Conservation (phyloP, 2,888 invertebrate genomes). For the Eurois occulta region DNA sequence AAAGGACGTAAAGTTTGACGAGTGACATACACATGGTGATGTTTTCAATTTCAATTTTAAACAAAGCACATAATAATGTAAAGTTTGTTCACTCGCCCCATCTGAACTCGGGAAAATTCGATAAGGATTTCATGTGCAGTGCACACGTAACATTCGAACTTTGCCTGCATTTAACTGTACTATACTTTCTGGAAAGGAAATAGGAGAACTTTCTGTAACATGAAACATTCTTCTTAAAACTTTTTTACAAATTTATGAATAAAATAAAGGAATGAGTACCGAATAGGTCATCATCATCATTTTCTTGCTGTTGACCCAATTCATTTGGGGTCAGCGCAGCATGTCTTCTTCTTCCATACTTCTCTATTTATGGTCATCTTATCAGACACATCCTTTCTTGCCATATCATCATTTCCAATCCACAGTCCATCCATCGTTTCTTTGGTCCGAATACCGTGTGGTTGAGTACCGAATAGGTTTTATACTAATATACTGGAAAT, state of each 20-base stretch:
- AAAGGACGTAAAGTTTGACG: neutral
- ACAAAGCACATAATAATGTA: conserved; percentile 9
- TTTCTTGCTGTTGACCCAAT: too few species aligned
- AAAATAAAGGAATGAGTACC: neutral
- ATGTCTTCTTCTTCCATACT: too few species aligned
- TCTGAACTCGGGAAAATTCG: conserved; percentile 13
- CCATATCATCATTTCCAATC: too few species aligned
- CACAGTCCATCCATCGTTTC: too few species aligned
- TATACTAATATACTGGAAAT: neutral
- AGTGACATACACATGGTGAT: neutral
- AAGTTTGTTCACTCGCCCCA: conserved; percentile 16
- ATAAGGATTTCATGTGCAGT: conserved; percentile 32
- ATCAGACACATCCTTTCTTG: too few species aligned
- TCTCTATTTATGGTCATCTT: too few species aligned
- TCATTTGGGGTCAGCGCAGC: too few species aligned
- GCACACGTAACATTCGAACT: conserved; percentile 8
- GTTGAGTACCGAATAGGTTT: too few species aligned
- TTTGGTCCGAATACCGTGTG: too few species aligned
- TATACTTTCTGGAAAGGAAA: neutral
- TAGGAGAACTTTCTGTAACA: neutral
- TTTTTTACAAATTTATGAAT: neutral
- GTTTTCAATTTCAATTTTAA: neutral
- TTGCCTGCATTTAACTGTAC: neutral
- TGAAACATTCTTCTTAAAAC: neutral
- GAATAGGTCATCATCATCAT: neutral